These are phyloP conservation scores for Daboia siamensis DNA, from an alignment of 2,113 vertebrate species.

Conservation along the genomic window DNA sequence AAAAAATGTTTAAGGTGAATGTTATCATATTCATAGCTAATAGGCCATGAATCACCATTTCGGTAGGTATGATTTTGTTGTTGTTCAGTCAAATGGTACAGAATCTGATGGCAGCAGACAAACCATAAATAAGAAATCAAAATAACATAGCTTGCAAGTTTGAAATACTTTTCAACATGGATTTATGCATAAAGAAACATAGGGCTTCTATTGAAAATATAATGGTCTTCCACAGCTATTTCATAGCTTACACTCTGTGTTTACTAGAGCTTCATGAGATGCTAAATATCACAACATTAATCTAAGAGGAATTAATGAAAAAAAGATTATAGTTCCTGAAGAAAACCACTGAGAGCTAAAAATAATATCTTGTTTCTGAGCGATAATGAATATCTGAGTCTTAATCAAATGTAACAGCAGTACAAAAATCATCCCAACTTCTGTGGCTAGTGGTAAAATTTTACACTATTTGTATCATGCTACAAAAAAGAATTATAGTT, in stretches of 20 bases:
- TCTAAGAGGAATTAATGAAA: background rate
- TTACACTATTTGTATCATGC: background rate
- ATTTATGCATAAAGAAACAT: background rate
- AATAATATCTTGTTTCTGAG: background rate
- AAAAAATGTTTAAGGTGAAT: background rate
- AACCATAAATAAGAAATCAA: background rate
- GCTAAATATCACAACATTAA: background rate
- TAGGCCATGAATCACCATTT: background rate
- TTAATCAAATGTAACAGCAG: background rate
- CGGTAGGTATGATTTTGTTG: background rate
- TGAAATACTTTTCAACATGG: background rate
- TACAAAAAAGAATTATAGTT: background rate
- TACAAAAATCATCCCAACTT: background rate
- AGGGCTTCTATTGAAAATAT: background rate
- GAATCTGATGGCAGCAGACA: background rate
- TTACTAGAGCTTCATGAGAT: background rate
- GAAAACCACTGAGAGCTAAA: background rate
- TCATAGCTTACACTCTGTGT: background rate
- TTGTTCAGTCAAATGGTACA: background rate
- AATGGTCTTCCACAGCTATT: background rate
- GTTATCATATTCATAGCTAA: background rate
- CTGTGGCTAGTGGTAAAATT: background rate
- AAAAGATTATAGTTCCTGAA: background rate
- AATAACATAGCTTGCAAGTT: background rate
- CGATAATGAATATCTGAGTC: background rate